Base-by-base conservation (phyloP, 2,888 invertebrate genomes). In the Heterodera filipjevi region DNA sequence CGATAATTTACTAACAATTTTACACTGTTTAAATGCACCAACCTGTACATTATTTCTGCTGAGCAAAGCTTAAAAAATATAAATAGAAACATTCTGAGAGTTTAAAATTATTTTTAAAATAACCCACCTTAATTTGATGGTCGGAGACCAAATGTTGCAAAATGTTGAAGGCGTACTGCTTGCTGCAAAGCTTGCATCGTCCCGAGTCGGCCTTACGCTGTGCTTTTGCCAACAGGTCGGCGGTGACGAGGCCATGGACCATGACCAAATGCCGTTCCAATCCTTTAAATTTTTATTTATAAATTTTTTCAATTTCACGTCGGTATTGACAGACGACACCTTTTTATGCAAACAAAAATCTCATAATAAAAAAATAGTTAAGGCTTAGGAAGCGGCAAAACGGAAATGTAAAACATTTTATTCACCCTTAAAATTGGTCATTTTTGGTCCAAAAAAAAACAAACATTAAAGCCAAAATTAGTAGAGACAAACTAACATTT, bases 161-260 rank as follows among this genome's bases (percentile, higher is more conserved):
- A 83, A 89, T 86, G 81, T 89, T 89, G 85, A 89, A 89, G 16
- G 88, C 89, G 81, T 84, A 89, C 68, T 86, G 84, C 86, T 95
- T 93, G 90, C 95, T 95, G 91, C 96, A 96, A 73, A 95, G 94
- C 79, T 95, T 96, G 92, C 96, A 96, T 82, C 95, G 92, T 77
- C 96, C 96, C 74, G 94, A 94, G 90, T 96, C 96, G 90, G 95
- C 95, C 86, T 95, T 95, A 90, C 94, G 95, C 90, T 96, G 95
- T 68, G 96, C 95, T 71, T 95, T 95, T 89, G 95, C 95, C 90
- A 96, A 95, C 94, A 96, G 95, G 86, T 95, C 95, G 84, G 95
- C 95, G 78, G 96, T 96, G 59, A 96, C 96, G 81, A 96, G 92
- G 70, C 95, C 95, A 90, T 96, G 96, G 44, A 95, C 94, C 82